These are phyloP conservation scores for Choloepus didactylus DNA, from an alignment of 2,797 vertebrate species.

Conservation along the genomic window DNA sequence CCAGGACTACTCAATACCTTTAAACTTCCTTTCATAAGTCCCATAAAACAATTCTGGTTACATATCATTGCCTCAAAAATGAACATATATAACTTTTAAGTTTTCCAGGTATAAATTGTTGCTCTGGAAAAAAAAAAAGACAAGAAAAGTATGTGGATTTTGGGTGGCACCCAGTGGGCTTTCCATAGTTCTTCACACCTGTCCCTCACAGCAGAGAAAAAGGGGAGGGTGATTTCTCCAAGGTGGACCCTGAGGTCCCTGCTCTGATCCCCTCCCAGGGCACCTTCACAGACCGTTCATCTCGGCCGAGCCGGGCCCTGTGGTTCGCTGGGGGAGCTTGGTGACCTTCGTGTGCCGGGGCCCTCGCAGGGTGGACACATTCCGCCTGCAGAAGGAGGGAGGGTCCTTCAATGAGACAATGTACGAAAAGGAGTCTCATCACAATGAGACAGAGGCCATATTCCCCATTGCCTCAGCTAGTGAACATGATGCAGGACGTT, in stretches of 20 bases:
- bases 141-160: too few species aligned
- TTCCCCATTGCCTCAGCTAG: fast-evolving
- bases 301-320: neutral
- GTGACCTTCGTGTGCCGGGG: neutral
- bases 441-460: neutral
- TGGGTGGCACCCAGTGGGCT: neutral
- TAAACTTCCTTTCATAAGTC: neutral
- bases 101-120: too few species aligned
- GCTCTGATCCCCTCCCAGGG: neutral
- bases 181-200: neutral
- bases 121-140: too few species aligned
- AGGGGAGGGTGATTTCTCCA: neutral
- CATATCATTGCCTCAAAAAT: too few species aligned
- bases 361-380: fast-evolving
- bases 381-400: neutral
- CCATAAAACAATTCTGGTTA: too few species aligned
- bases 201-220: neutral
- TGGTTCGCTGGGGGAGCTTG: neutral
- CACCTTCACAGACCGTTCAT: neutral
- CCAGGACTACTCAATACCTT: too few species aligned
- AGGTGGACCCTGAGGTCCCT: neutral
- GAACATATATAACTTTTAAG: too few species aligned
- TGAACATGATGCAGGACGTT: fast-evolving
- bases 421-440: neutral
- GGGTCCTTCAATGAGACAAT: fast-evolving